Conservation (phyloP, 2,888 invertebrate species). For the Zygogramma bicolorata region DNA sequence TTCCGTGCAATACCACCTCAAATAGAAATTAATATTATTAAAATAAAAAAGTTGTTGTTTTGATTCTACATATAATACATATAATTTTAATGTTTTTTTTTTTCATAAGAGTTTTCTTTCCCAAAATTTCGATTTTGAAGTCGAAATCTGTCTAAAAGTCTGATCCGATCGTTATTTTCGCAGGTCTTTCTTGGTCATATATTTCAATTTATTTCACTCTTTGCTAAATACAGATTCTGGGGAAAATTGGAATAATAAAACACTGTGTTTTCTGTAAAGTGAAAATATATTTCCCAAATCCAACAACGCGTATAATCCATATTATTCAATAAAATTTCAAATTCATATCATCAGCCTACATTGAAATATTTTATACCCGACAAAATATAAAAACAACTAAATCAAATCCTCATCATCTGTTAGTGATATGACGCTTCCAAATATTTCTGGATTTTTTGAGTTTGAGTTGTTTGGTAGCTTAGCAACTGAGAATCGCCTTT, state of each 20-base stretch:
- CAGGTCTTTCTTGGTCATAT: no score
- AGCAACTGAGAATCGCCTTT: conserved; percentile 45
- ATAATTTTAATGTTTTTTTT: no score
- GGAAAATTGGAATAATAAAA: not conserved
- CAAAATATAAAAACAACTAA: not conserved
- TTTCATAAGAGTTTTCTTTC: no score
- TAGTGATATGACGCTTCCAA: conserved; percentile 64
- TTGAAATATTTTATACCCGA: not conserved
- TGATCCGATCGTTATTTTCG: no score
- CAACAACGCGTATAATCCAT: not conserved
- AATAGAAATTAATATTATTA: no score
- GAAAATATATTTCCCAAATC: conserved; percentile 1
- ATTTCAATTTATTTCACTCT: no score
- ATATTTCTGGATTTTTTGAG: conserved; percentile 54
- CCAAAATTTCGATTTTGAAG: no score
- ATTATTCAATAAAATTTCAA: not conserved
- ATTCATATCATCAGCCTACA: not conserved
- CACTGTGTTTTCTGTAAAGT: not conserved
- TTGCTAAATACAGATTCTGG: no score
- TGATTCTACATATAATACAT: no score
- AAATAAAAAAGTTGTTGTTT: no score
- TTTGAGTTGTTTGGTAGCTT: conserved; percentile 31
- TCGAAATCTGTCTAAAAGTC: no score
- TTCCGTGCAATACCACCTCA: no score
- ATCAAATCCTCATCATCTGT: conserved; percentile 59